A percentile compares a stretch with the other conserved stretches of the same genome.
phyloP scores from a whole-genome alignment of 2,113 vertebrate genomes.

The Egretta garzetta region DNA sequence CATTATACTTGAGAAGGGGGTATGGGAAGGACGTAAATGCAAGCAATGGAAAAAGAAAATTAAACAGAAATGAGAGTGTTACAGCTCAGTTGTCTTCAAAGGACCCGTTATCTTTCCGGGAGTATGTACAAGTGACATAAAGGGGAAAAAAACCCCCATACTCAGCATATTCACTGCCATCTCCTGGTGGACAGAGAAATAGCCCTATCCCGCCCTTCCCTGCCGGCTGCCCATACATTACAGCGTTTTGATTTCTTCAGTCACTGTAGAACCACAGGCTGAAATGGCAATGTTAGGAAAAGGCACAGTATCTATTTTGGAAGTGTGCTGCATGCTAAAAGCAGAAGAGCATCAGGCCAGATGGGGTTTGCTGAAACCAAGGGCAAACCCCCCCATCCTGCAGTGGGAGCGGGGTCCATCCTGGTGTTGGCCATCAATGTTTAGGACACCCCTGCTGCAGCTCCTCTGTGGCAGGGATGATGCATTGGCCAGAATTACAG shows the following conservation, averaged over 20 bases:
- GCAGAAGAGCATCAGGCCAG: not conserved
- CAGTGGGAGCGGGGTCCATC: not conserved
- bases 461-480: not conserved
- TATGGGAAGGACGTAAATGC: not conserved
- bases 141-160: not conserved
- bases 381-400: not conserved
- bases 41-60: not conserved
- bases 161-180: slow-evolving; percentile 59
- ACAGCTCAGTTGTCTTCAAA: slow-evolving; percentile 36
- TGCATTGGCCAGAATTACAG: not conserved
- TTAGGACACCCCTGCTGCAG: not conserved
- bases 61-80: not conserved
- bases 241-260: not conserved
- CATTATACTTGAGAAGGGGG: not conserved
- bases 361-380: not conserved
- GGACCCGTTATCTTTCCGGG: not conserved
- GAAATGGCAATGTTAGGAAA: not conserved
- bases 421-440: fast-evolving
- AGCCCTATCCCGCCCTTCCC: not conserved
- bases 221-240: fast-evolving
- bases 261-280: not conserved
- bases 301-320: not conserved
- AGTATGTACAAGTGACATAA: not conserved
- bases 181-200: slow-evolving; percentile 67
- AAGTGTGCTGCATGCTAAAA: not conserved